Percentiles rank a stretch among this genome's conserved stretches.
Evolutionary conservation across 2,888 invertebrate genomes (phyloP).

Genomic region (Cerastoderma edule): DNA sequence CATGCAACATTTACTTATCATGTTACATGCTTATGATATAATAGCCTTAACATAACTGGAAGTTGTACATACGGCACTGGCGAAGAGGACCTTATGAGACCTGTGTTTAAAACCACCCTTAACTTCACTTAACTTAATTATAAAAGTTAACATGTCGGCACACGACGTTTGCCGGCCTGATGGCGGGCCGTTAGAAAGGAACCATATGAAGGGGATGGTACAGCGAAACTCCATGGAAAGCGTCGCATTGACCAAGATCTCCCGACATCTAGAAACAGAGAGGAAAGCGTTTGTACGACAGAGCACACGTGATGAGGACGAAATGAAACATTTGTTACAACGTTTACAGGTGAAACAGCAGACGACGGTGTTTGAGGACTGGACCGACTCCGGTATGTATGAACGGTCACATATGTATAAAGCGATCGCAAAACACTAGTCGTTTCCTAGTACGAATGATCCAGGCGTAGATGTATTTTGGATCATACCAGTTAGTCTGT

Average conservation of each 20-base stretch:
- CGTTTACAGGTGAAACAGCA: conserved; percentile 57
- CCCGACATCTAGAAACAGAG: conserved; percentile 55
- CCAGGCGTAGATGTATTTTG: no score
- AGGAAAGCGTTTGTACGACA: conserved; percentile 61
- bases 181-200: conserved; percentile 55
- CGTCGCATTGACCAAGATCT: conserved; percentile 42
- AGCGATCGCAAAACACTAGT: no score
- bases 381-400: conserved; percentile 26
- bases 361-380: conserved; percentile 18
- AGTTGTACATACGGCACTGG: no score
- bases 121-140: no score
- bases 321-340: conserved; percentile 51
- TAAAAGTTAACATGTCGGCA: conserved; percentile 31
- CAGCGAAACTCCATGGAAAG: conserved; percentile 57
- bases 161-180: conserved; percentile 39
- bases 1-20: no score
- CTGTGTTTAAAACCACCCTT: no score
- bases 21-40: no score
- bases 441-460: no score
- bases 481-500: no score
- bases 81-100: no score
- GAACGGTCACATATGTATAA: neutral
- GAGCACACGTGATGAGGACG: conserved; percentile 57
- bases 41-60: no score
- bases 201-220: conserved; percentile 56